phyloP scores from a whole-genome alignment of 2,113 vertebrate genomes.

The Prietella phreatophila region DNA sequence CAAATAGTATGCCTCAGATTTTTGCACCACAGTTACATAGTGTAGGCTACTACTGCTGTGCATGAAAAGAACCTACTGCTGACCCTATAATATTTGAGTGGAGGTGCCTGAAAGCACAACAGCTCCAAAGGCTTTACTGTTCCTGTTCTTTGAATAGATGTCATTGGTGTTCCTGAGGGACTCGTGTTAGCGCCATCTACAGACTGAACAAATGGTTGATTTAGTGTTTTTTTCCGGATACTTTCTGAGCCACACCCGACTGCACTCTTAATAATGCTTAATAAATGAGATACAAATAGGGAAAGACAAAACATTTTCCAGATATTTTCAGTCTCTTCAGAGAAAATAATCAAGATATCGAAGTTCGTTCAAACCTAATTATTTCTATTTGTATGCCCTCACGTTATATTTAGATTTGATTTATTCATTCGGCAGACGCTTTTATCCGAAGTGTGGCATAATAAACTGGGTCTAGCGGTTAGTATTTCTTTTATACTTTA shows the following conservation, averaged over 20 bases:
- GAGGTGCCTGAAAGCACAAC: background rate
- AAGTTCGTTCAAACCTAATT: slow-evolving; percentile 11
- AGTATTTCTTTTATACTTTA: background rate
- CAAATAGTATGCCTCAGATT: too few relatives aligned
- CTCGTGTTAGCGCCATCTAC: slow-evolving; percentile 20
- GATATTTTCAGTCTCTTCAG: background rate
- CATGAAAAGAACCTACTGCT: background rate
- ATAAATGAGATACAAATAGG: background rate
- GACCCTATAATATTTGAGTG: background rate
- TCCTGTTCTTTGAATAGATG: background rate
- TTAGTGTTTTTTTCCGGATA: background rate
- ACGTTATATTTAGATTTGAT: background rate
- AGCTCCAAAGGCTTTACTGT: background rate
- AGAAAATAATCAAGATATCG: background rate
- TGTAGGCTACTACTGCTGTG: background rate
- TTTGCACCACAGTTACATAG: background rate
- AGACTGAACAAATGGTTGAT: background rate
- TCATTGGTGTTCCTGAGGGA: background rate
- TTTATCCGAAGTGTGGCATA: slow-evolving; percentile 1
- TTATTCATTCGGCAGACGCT: background rate
- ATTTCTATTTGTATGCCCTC: background rate
- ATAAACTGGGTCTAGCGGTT: background rate
- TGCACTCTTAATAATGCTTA: background rate
- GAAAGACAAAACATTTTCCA: background rate
- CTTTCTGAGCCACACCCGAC: background rate